Conservation (phyloP, 92 coral and sea anemone species). For the Parazoanthus atlanticus region DNA sequence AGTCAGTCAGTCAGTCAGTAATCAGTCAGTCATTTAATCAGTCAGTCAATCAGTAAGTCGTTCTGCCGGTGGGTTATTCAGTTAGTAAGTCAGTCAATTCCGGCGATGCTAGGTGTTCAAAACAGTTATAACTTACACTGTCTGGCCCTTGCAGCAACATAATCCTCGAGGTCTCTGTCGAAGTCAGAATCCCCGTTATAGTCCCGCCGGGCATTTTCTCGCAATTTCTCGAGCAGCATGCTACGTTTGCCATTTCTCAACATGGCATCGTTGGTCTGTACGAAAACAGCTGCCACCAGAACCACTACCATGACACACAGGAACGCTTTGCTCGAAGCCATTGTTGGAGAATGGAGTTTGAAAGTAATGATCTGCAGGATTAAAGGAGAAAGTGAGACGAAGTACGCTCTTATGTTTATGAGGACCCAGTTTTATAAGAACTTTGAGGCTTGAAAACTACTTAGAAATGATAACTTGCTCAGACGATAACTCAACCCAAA, state of each 20-base stretch:
- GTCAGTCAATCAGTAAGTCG: neutral
- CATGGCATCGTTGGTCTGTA: constrained; percentile 28
- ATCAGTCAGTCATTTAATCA: neutral
- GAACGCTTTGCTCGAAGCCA: constrained; percentile 36
- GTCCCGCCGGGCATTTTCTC: constrained; percentile 14
- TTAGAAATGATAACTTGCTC: too few species aligned
- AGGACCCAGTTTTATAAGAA: neutral
- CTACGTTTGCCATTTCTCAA: constrained; percentile 36
- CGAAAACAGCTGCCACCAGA: constrained; percentile 42
- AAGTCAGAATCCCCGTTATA: constrained; percentile 10
- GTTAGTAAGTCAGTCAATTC: neutral
- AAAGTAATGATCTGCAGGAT: neutral
- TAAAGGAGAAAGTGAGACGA: neutral
- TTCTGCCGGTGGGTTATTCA: neutral
- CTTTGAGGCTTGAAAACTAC: too few species aligned
- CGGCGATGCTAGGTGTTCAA: neutral
- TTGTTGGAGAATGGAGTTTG: constrained; percentile 4
- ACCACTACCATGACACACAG: constrained; percentile 32
- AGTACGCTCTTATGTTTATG: too few species aligned
- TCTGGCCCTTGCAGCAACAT: neutral
- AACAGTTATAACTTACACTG: neutral
- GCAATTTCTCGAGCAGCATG: constrained; percentile 17
- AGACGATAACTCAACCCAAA: too few species aligned
- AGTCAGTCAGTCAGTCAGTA: neutral
- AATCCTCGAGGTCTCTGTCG: constrained; percentile 26